Percentiles rank a stretch among this genome's conserved stretches.
Conservation (phyloP, 2,797 vertebrate genomes). For the Bucorvus abyssinicus region DNA sequence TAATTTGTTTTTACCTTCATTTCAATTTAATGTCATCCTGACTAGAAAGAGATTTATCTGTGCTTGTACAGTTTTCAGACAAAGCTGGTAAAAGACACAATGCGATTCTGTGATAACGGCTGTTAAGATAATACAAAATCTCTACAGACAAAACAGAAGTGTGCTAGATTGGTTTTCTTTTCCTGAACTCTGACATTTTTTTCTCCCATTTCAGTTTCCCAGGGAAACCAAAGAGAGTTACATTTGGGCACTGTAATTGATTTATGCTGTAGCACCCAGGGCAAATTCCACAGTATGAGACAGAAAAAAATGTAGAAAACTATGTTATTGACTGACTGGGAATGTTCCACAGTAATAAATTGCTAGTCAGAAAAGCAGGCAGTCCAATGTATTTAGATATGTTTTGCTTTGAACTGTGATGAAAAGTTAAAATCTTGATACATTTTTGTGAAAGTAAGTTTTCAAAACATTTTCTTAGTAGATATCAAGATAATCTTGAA, state of each 20-base stretch:
- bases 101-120: constrained; percentile 32
- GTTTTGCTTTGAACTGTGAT: neutral
- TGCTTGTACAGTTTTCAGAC: constrained; percentile 7
- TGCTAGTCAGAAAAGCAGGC: constrained; percentile 9
- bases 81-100: constrained; percentile 38
- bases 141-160: constrained; percentile 28
- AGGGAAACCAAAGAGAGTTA: constrained; percentile 37
- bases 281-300: constrained; percentile 35
- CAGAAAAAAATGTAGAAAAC: constrained; percentile 21
- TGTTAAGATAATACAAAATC: constrained; percentile 44
- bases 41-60: constrained; percentile 24
- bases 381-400: neutral
- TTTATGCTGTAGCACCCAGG: constrained; percentile 39
- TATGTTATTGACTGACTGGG: constrained; percentile 22
- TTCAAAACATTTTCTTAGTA: neutral
- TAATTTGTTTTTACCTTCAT: constrained; percentile 7
- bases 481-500: neutral
- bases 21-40: constrained; percentile 5
- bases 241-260: constrained; percentile 37
- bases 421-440: neutral
- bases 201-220: constrained; percentile 51
- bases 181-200: constrained; percentile 57
- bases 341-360: constrained; percentile 7
- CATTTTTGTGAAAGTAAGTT: neutral
- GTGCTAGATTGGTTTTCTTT: constrained; percentile 43